Conservation (phyloP, 2,888 invertebrate species). For the Dusona sp. region DNA sequence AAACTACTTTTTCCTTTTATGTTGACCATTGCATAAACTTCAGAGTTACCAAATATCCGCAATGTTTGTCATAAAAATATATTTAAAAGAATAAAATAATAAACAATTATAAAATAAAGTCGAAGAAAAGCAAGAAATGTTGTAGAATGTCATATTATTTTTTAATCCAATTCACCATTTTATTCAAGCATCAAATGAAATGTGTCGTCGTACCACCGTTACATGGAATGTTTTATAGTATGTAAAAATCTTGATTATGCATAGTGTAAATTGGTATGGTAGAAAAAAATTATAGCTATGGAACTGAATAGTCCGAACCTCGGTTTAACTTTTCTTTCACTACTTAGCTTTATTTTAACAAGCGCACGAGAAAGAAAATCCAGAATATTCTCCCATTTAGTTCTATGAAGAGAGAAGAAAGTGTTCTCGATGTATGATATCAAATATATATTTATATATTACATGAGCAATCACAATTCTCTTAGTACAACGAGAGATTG, state of each 20-base stretch:
- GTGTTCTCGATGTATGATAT: slow-evolving; percentile 54
- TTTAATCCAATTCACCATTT: background rate
- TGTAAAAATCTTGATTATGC: background rate
- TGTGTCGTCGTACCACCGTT: background rate
- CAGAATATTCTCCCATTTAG: slow-evolving; percentile 13
- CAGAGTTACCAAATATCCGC: too few relatives aligned
- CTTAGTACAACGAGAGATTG: slow-evolving; percentile 57
- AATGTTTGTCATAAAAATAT: too few relatives aligned
- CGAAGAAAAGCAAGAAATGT: background rate
- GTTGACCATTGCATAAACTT: too few relatives aligned
- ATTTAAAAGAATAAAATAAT: background rate
- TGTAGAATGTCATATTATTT: background rate
- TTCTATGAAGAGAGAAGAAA: slow-evolving; percentile 29
- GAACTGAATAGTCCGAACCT: background rate
- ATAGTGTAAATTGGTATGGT: background rate
- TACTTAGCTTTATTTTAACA: slow-evolving; percentile 34
- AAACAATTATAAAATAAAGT: background rate
- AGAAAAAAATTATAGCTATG: background rate
- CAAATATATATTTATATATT: slow-evolving; percentile 25
- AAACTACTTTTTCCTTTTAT: too few relatives aligned
- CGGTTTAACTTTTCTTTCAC: background rate
- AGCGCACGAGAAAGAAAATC: slow-evolving; percentile 28
- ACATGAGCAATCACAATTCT: slow-evolving; percentile 52
- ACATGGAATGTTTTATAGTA: background rate
- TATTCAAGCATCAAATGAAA: background rate